Percentiles rank a stretch among this genome's conserved stretches.
phyloP scores from a whole-genome alignment of 2,113 vertebrate genomes.

The Istiophorus platypterus region DNA sequence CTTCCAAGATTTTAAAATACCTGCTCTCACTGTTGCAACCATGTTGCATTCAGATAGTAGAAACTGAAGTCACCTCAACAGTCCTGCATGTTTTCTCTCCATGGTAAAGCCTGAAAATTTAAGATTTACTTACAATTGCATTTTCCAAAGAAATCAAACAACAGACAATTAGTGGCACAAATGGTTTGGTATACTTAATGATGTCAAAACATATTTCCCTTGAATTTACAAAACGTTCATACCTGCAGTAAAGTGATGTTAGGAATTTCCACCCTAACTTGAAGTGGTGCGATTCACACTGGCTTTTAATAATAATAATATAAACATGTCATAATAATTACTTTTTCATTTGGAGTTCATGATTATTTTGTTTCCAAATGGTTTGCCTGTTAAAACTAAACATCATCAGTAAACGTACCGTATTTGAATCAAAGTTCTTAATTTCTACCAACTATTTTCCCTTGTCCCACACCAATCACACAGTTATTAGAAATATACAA shows the following conservation, averaged over 20 bases:
- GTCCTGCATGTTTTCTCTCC: conserved; percentile 11
- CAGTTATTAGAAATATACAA: conserved; percentile 38
- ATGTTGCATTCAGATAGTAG: conserved; percentile 33
- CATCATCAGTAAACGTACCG: background rate
- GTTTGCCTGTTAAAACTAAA: conserved; percentile 33
- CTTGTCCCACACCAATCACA: conserved; percentile 14
- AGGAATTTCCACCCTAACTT: conserved; percentile 3
- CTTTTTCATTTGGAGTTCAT: background rate
- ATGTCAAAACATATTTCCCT: conserved; percentile 28
- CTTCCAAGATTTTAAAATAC: conserved; percentile 38
- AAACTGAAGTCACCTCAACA: conserved; percentile 41
- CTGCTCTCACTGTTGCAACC: conserved; percentile 25
- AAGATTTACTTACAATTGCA: background rate
- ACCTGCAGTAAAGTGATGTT: conserved; percentile 32
- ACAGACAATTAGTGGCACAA: conserved; percentile 9
- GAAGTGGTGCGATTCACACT: conserved; percentile 12
- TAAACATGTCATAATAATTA: background rate
- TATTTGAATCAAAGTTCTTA: background rate
- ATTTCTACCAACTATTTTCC: conserved; percentile 7
- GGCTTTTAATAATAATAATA: background rate
- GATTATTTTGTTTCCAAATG: background rate
- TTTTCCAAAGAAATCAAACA: conserved; percentile 4
- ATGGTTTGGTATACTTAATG: background rate
- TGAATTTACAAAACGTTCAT: conserved; percentile 14
- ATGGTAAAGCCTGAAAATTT: background rate